Evolutionary conservation across 2,797 vertebrate species (phyloP), one percentile per base, ranked within the genome.

Genomic region (Threskiornis aethiopicus): DNA sequence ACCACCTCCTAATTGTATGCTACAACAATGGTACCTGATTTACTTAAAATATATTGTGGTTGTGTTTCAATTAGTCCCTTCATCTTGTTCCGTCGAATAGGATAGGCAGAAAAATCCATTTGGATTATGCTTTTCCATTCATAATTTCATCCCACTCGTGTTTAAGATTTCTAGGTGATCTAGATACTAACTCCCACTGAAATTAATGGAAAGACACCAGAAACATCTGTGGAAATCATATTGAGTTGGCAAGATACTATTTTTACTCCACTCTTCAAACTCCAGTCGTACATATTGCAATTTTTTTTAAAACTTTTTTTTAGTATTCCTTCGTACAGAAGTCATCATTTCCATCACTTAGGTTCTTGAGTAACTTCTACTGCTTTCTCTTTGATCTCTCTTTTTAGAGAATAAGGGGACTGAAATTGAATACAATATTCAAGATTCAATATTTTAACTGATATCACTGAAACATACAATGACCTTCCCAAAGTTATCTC

Each of bases 281-380:
- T 57, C 33, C 35, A 67, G 22, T 44, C 2, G 1, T 18, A 73
- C 0, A 0, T 42, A 59, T 1, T 33, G 22, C 37, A 33, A 33
- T 26, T 54, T 18, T 59, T 35, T 39, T 46, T 20, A 3, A 19
- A 19, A 13, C 4, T 7, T 21, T 65, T 64, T 73, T 54, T 61
- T 18, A 35, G 17, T 25, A 72, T 51, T 54, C 17, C 17, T 64
- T 87, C 37, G 72, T 14, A 18, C 1, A 71, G 13, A 78, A 75
- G 13, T 65, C 16, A 35, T n/a, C 0, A 42, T n/a, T 82, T 70
- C 26, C 28, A 62, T 51, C 35, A 54, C 8, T 28, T 26, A 3
- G 1, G 5, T 49, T 69, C 49, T 64, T 69, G 11, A 90, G 35
- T 71, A 70, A 71, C 29, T 58, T 66, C 13, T 17, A 16, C 18